phyloP scores from a whole-genome alignment of 2,113 vertebrate species.

The Sardina pilchardus region DNA sequence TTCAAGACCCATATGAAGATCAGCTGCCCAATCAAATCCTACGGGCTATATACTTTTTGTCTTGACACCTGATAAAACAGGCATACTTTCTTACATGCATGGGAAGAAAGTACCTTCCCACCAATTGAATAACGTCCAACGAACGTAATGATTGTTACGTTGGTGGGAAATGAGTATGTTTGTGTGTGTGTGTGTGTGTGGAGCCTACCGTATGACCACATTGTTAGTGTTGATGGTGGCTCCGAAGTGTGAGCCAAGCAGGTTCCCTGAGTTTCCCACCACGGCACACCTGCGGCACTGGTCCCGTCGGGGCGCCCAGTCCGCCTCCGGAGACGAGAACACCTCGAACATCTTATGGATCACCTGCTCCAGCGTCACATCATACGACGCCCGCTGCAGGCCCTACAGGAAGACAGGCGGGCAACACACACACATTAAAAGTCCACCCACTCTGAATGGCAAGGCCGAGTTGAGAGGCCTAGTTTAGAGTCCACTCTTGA shows the following conservation, averaged over 20 bases:
- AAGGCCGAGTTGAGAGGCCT: no score
- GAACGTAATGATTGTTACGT: not conserved
- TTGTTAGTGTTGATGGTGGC: constrained; percentile 78
- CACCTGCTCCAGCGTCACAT: constrained; percentile 52
- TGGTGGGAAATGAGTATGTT: not conserved
- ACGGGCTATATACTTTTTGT: no score
- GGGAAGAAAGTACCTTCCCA: no score
- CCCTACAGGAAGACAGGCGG: constrained; percentile 47
- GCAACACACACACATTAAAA: not conserved
- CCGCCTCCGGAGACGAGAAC: constrained; percentile 56
- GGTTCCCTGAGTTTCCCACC: constrained; percentile 92
- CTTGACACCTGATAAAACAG: no score
- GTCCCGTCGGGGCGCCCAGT: constrained; percentile 34
- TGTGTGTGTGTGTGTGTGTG: not conserved
- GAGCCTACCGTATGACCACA: constrained; percentile 80
- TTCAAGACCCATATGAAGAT: no score
- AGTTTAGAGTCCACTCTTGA: no score
- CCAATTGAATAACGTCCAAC: no score
- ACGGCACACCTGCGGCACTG: constrained; percentile 83
- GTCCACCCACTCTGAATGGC: not conserved
- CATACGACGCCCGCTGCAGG: constrained; percentile 59
- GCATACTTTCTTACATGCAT: not conserved
- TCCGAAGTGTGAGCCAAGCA: constrained; percentile 75
- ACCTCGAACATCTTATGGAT: constrained; percentile 68
- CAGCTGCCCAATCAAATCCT: no score